A percentile compares a stretch with the other conserved stretches of the same genome.
These are phyloP conservation scores for Dryobota labecula DNA, from an alignment of 2,888 invertebrate species.

Conservation along the genomic window DNA sequence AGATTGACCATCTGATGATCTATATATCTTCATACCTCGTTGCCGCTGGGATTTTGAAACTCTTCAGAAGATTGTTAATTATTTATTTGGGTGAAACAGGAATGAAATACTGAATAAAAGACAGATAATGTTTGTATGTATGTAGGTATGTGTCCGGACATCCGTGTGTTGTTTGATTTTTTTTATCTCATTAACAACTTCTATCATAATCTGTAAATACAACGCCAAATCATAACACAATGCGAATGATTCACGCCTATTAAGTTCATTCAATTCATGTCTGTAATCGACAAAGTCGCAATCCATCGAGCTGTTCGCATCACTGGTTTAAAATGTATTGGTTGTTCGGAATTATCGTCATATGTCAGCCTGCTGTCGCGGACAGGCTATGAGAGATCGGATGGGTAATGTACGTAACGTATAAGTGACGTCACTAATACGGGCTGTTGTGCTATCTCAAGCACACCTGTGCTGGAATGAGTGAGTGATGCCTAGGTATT, in stretches of 20 bases:
- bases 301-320: conserved; percentile 76
- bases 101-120: too few species aligned
- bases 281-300: conserved; percentile 83
- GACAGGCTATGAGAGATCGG: conserved; percentile 70
- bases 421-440: conserved; percentile 72
- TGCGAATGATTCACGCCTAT: conserved; percentile 80
- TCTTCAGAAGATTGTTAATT: too few species aligned
- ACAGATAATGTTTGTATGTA: too few species aligned
- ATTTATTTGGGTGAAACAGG: too few species aligned
- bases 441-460: conserved; percentile 59
- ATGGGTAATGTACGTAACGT: conserved; percentile 39
- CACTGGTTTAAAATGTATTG: conserved; percentile 83
- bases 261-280: conserved; percentile 76
- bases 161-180: not conserved
- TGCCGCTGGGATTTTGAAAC: too few species aligned
- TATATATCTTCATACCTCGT: too few species aligned
- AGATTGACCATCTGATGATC: too few species aligned
- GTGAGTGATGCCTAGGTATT: conserved; percentile 23
- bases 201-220: conserved; percentile 44
- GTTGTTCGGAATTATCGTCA: conserved; percentile 77
- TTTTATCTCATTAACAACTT: not conserved
- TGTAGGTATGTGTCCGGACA: too few species aligned
- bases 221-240: conserved; percentile 65
- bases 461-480: conserved; percentile 47
- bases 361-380: conserved; percentile 75